A percentile compares a stretch with the other conserved stretches of the same genome.
These are phyloP conservation scores for Amazona guildingii DNA, from an alignment of 2,113 vertebrate species.

Conservation along the genomic window DNA sequence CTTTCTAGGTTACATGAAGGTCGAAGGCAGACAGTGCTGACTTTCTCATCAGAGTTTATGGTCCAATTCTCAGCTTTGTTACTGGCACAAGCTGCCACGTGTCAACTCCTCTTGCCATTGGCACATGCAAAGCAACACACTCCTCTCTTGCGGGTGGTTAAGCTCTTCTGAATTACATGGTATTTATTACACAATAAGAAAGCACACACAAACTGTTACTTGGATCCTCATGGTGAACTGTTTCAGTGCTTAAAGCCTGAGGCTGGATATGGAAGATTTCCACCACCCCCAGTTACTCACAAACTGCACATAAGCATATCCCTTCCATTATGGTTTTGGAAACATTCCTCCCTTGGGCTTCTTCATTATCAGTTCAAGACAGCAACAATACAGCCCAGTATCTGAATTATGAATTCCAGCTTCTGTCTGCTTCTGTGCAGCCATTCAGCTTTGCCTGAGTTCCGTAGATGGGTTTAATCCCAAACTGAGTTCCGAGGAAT, in stretches of 20 bases:
- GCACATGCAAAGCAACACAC: accelerated
- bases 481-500: neutral
- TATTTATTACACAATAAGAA: neutral
- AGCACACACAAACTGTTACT: neutral
- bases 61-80: neutral
- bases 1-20: neutral
- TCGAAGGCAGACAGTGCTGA: neutral
- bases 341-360: neutral
- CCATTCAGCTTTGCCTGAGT: neutral
- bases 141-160: neutral
- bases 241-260: neutral
- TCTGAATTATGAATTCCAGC: neutral
- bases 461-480: neutral
- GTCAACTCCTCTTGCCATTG: neutral
- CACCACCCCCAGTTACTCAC: neutral
- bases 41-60: neutral
- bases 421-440: neutral
- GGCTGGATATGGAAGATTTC: neutral
- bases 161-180: neutral
- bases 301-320: neutral
- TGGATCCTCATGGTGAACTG: neutral
- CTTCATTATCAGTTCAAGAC: neutral
- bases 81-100: neutral
- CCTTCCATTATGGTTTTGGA: neutral
- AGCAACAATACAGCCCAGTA: neutral